phyloP scores from a whole-genome alignment of 2,113 vertebrate genomes.

The Grantiella picta region DNA sequence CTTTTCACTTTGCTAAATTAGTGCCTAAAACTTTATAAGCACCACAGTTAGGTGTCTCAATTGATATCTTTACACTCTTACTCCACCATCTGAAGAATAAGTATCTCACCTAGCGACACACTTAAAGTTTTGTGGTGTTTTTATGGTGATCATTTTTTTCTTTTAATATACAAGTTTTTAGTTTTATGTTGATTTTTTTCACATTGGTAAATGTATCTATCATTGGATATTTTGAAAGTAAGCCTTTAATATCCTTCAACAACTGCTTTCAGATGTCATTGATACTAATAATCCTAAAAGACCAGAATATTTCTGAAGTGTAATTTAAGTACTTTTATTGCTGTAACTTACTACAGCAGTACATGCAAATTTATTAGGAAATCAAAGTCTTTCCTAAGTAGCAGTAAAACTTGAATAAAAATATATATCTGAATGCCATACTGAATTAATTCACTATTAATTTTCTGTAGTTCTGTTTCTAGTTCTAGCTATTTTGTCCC shows the following conservation, averaged over 20 bases:
- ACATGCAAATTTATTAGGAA: neutral
- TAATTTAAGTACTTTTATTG: neutral
- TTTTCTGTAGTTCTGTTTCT: neutral
- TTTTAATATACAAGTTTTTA: neutral
- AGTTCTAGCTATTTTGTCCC: neutral
- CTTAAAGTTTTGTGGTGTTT: neutral
- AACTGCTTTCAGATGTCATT: neutral
- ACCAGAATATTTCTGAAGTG: neutral
- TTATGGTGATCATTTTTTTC: neutral
- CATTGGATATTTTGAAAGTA: neutral
- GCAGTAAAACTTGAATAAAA: neutral
- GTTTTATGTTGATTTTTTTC: neutral
- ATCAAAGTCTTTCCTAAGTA: neutral
- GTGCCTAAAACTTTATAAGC: neutral
- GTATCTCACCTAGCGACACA: neutral
- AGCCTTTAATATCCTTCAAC: neutral
- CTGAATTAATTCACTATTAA: neutral
- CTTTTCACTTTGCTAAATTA: neutral
- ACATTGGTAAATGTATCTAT: neutral
- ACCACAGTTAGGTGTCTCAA: neutral
- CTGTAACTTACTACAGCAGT: neutral
- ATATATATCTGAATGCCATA: neutral
- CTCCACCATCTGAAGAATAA: neutral
- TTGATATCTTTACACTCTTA: neutral
- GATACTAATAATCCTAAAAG: neutral